Conservation (phyloP, 2,797 vertebrate genomes). For the Sphenodon punctatus region DNA sequence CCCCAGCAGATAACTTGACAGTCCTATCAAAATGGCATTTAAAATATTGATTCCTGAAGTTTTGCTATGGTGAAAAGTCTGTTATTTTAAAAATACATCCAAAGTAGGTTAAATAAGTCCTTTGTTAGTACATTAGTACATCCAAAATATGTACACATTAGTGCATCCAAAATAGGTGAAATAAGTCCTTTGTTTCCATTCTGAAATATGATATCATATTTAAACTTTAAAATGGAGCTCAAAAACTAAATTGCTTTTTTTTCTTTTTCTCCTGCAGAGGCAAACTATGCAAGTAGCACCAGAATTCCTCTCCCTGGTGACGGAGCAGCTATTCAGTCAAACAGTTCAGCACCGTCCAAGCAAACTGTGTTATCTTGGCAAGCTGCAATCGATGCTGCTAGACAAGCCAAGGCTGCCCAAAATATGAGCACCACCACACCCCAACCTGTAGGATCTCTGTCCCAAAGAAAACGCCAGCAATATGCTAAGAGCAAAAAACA, state of each 20-base stretch:
- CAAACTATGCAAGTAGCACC: slow-evolving; percentile 97
- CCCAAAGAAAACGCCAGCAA: slow-evolving; percentile 99
- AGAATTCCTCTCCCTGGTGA: slow-evolving; percentile 90
- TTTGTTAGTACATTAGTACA: too few species aligned
- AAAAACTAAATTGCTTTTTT: not conserved
- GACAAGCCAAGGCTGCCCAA: slow-evolving; percentile 95
- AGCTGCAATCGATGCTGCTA: slow-evolving; percentile 92
- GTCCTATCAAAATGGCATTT: not conserved
- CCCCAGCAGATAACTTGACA: not conserved
- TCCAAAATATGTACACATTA: too few species aligned
- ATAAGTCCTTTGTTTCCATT: not conserved
- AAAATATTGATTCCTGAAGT: not conserved
- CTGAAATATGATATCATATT: not conserved
- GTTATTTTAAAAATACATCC: not conserved
- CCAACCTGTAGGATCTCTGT: slow-evolving; percentile 91
- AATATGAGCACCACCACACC: slow-evolving; percentile 91
- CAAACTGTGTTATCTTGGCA: slow-evolving; percentile 90
- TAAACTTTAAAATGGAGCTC: not conserved
- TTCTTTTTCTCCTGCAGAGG: slow-evolving; percentile 78
- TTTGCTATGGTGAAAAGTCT: not conserved
- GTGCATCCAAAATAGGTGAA: not conserved
- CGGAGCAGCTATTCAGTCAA: slow-evolving; percentile 89
- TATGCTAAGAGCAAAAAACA: slow-evolving; percentile 99
- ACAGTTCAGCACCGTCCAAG: slow-evolving; percentile 83
- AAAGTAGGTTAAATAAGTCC: too few species aligned